A percentile compares a stretch with the other conserved stretches of the same genome.
phyloP scores from a whole-genome alignment of 2,113 vertebrate genomes.

The Zingel zingel region DNA sequence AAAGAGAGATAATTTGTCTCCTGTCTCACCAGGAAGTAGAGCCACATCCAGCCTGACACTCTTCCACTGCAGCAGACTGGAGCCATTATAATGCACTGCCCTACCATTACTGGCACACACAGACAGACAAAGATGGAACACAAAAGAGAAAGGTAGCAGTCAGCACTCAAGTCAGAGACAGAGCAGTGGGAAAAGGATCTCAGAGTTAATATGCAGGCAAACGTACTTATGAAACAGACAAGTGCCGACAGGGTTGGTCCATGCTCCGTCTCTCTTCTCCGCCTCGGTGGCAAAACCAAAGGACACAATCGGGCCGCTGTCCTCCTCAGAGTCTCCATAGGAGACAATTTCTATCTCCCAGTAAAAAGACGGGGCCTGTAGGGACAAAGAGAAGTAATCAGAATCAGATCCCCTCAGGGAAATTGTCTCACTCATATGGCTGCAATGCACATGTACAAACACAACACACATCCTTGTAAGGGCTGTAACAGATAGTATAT shows the following conservation, averaged over 20 bases:
- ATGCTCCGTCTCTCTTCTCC: constrained; percentile 96
- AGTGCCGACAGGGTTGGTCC: constrained; percentile 99
- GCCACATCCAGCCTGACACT: constrained; percentile 96
- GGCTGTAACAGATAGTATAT: neutral
- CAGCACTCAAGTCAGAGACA: constrained; percentile 47
- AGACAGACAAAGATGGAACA: constrained; percentile 56
- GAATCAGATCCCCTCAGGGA: too few relatives aligned
- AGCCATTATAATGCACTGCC: constrained; percentile 98
- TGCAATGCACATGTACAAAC: too few relatives aligned
- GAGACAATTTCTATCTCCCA: constrained; percentile 99
- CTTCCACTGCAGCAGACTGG: constrained; percentile 99
- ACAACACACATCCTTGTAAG: too few relatives aligned
- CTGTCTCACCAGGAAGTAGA: constrained; percentile 92
- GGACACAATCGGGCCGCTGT: constrained; percentile 96
- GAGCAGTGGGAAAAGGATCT: constrained; percentile 29
- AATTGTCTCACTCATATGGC: too few relatives aligned
- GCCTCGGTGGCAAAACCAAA: constrained; percentile 98
- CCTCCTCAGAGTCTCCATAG: constrained; percentile 98
- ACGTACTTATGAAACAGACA: constrained; percentile 98
- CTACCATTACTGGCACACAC: constrained; percentile 90
- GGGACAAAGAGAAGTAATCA: neutral
- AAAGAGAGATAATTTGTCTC: constrained; percentile 24
- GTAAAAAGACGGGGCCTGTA: constrained; percentile 96
- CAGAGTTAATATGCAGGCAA: neutral
- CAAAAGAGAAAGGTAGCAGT: constrained; percentile 41